Evolutionary conservation across 2,888 invertebrate genomes (phyloP), one percentile per base, ranked within the genome.

Genomic region (Synanthedon vespiformis): DNA sequence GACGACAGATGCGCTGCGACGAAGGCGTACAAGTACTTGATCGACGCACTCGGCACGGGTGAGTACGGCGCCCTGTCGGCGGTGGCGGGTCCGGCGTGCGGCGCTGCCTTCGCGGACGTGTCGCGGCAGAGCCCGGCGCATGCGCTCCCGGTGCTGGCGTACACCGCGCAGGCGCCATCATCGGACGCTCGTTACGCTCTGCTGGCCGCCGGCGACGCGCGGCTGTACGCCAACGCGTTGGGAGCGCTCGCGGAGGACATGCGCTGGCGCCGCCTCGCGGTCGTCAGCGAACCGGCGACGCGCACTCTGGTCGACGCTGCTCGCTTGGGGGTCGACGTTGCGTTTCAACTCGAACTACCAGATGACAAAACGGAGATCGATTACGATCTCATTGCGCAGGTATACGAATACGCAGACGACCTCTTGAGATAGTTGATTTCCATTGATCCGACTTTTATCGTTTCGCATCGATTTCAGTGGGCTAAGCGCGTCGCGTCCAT

Each of bases 1-100:
- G 79, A 80, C 62, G 76, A 73, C 57, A 71, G 67, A n/a, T 84
- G 85, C 58, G 68, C 74, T 49, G 76, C 78, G 8, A 61, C 75
- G 40, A 63, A 63, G 51, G 80, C 80, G 1, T 77, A 78, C 60
- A 74, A 75, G 57, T 76, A 76, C 57, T 62, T 83, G 55, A 69
- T 72, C 52, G 74, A 75, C 59, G 77, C 80, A 27, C 69, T 74
- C n/a, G 70, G 73, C 41, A 60, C 71, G 13, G 64, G 64, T 12
- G 82, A 82, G 60, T 83, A 72, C 63, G 73, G 72, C 22, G 66
- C 74, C 52, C 66, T 83, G 60, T 67, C 82, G 47, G 81, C 71
- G 13, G 70, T 77, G 55, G 77, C 71, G 47, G 85, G 83, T 2
- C 82, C 83, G 22, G 78, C 80, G 56, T 85, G 85, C 62, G 78